Evolutionary conservation across 2,888 invertebrate genomes (phyloP).

Genomic region (Blastobasis adustella): DNA sequence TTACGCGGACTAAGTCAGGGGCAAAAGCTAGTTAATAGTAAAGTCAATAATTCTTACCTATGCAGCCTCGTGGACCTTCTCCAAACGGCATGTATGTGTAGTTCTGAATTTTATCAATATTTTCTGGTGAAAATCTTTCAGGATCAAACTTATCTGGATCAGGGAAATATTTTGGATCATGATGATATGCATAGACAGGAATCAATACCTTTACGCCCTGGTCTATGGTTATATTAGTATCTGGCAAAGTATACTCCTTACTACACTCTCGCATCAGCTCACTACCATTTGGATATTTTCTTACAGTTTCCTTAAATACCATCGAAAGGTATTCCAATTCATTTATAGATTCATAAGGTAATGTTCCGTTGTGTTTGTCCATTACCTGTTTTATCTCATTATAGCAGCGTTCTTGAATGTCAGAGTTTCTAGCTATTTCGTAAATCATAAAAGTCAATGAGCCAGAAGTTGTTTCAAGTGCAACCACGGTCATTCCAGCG

Average conservation of each 20-base stretch:
- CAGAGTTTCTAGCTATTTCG: constrained; percentile 30
- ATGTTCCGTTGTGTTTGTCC: constrained; percentile 14
- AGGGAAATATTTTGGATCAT: constrained; percentile 30
- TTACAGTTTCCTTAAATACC: constrained; percentile 26
- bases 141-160: constrained; percentile 31
- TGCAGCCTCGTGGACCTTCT: constrained; percentile 35
- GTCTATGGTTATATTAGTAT: constrained; percentile 18
- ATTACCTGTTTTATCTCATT: constrained; percentile 30
- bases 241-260: constrained; percentile 18
- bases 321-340: constrained; percentile 36
- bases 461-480: neutral
- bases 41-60: constrained; percentile 27
- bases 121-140: constrained; percentile 24
- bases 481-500: neutral
- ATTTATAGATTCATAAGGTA: constrained; percentile 29
- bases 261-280: constrained; percentile 14
- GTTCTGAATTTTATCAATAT: constrained; percentile 16
- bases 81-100: constrained; percentile 32
- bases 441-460: constrained; percentile 25
- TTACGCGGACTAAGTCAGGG: too few species aligned
- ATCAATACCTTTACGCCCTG: constrained; percentile 22
- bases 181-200: constrained; percentile 23
- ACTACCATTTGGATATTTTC: constrained; percentile 22
- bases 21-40: too few species aligned
- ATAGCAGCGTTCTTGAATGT: constrained; percentile 27